These are phyloP conservation scores for Plagodis dolabraria DNA, from an alignment of 2,888 invertebrate species.

Conservation along the genomic window DNA sequence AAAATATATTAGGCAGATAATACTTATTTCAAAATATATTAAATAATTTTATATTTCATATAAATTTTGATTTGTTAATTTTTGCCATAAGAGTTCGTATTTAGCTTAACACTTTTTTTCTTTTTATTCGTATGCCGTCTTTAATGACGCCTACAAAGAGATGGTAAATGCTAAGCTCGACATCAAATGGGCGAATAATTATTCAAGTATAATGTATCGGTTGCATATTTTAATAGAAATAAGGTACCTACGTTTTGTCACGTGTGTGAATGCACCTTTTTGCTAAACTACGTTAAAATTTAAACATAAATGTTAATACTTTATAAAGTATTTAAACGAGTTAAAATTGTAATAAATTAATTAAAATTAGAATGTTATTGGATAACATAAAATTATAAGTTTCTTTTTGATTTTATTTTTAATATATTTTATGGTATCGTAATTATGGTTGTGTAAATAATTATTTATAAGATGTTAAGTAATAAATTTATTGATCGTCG, in stretches of 20 bases:
- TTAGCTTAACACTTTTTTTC: too few species aligned
- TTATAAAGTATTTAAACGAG: conserved; percentile 55
- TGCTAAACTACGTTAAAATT: conserved; percentile 20
- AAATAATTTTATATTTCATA: too few species aligned
- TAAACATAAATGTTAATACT: conserved; percentile 56
- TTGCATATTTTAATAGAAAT: too few species aligned
- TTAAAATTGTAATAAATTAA: conserved; percentile 26
- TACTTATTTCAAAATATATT: too few species aligned
- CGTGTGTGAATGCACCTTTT: conserved; percentile 36
- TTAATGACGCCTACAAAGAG: too few species aligned
- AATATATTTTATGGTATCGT: conserved; percentile 43
- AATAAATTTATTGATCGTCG: conserved; percentile 74
- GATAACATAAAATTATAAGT: conserved; percentile 40
- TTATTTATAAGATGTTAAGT: conserved; percentile 50
- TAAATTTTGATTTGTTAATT: too few species aligned
- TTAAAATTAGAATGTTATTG: conserved; percentile 37
- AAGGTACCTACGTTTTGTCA: not conserved
- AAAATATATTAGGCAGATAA: too few species aligned
- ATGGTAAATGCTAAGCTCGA: too few species aligned
- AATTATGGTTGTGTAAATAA: conserved; percentile 69
- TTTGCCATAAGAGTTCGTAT: too few species aligned
- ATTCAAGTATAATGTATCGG: too few species aligned
- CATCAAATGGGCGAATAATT: too few species aligned
- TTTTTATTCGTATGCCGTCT: too few species aligned
- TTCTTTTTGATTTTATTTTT: conserved; percentile 39